Evolutionary conservation across 2,888 invertebrate species (phyloP), one percentile per base, ranked within the genome.

Genomic region (Monoplex corrugatus): DNA sequence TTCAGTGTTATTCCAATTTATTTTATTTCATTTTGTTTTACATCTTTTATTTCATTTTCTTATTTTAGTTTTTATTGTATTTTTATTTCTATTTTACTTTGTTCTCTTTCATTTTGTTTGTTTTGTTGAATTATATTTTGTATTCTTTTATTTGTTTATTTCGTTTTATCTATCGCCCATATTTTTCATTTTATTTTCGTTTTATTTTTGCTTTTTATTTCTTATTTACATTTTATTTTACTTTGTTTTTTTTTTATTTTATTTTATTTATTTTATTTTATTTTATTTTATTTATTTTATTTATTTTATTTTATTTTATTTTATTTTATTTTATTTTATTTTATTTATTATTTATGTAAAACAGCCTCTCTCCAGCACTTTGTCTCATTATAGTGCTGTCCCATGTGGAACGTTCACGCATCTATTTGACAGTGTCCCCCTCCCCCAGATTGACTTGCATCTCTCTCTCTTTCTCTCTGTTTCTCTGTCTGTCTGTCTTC

Each of bases 121-220:
- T 19, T 50, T 50, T 50, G 10, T 50, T 35, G 16, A 6, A 57
- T 50, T 50, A 1, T 57, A 57, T 45, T 45, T 84, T 44, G 6
- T 16, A 57, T 86, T 86, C 44, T 19, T 86, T 57, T 57, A 32
- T 57, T 86, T 85, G 44, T n/a, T n/a, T 86, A 28, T 45, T 57
- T 86, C 23, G 8, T 19, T 50, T 50, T 50, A 13, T 19, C 19
- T 50, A 13, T 19, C 19, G 8, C 19, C 19, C 50, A 13, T 50
- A 13, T 19, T 50, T 50, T 50, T 19, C 50, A 13, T 50, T 19
- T 50, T 50, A 13, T 19, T 57, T 2, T 57, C 3, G 16, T 2
- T 2, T 57, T 10, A 23, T 2, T 57, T 57, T 28, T 57, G 2
- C 28, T 1, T 57, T 57, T 57, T 28, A 23, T 57, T 57, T 28